These are phyloP conservation scores for Tortrix viridana DNA, from an alignment of 2,888 invertebrate species.

Conservation along the genomic window DNA sequence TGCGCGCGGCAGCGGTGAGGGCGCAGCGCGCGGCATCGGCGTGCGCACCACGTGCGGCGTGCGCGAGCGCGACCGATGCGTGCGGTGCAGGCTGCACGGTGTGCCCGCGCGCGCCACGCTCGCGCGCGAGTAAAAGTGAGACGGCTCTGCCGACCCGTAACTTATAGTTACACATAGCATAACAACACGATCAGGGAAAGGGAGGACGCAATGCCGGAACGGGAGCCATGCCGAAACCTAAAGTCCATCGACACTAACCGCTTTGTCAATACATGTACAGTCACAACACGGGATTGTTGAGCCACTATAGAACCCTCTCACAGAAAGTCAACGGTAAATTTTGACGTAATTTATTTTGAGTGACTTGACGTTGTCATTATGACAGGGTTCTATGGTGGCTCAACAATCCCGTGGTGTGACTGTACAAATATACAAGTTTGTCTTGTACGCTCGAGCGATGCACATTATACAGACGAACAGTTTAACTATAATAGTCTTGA, in stretches of 20 bases:
- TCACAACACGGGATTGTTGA: too few species aligned
- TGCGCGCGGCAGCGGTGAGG: conserved; percentile 55
- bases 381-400: too few species aligned
- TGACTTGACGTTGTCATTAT: too few species aligned
- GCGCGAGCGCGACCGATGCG: conserved; percentile 74
- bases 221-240: conserved; percentile 23
- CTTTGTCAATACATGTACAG: not conserved
- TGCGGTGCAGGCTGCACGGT: conserved; percentile 84
- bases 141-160: conserved; percentile 78
- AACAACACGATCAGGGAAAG: conserved; percentile 18
- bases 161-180: conserved; percentile 52
- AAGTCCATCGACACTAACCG: not conserved
- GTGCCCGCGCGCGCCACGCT: conserved; percentile 90
- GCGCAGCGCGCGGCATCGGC: conserved; percentile 59
- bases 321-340: too few species aligned
- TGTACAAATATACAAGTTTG: too few species aligned
- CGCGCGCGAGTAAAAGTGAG: conserved; percentile 89
- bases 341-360: too few species aligned
- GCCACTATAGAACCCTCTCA: too few species aligned
- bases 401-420: too few species aligned
- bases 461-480: not conserved
- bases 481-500: not conserved
- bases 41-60: conserved; percentile 73
- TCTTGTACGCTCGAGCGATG: not conserved
- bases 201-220: conserved; percentile 20